Percentiles rank a stretch among this genome's conserved stretches.
These are phyloP conservation scores for Leptopilina myrica DNA, from an alignment of 2,888 invertebrate species.

Conservation along the genomic window DNA sequence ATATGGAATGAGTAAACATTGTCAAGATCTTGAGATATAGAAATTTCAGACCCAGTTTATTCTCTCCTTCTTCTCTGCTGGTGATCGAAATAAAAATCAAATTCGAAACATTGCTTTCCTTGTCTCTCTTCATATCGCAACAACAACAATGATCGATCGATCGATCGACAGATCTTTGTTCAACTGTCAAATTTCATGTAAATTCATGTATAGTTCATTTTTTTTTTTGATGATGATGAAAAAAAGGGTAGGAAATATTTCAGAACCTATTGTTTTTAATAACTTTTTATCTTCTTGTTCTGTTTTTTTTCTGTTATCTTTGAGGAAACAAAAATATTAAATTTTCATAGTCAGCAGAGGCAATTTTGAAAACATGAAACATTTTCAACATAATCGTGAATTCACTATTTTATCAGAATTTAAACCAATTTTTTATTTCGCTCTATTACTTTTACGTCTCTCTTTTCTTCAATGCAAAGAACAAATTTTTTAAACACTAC, in stretches of 20 bases:
- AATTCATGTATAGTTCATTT: neutral
- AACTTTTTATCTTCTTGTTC: neutral
- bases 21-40: slow-evolving; percentile 37
- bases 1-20: slow-evolving; percentile 51
- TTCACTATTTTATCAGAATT: too few relatives aligned
- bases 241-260: neutral
- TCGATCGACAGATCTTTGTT: slow-evolving; percentile 25
- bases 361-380: too few relatives aligned
- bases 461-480: too few relatives aligned
- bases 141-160: slow-evolving; percentile 34
- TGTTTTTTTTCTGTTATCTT: neutral
- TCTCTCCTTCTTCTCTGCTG: slow-evolving; percentile 37
- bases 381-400: too few relatives aligned
- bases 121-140: neutral
- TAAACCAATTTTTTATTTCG: too few relatives aligned
- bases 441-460: too few relatives aligned
- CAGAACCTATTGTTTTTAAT: too few relatives aligned
- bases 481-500: too few relatives aligned
- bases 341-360: too few relatives aligned
- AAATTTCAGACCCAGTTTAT: slow-evolving; percentile 13
- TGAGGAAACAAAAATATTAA: too few relatives aligned
- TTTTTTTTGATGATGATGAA: neutral
- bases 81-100: slow-evolving; percentile 57
- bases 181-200: slow-evolving; percentile 23
- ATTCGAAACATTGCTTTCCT: slow-evolving; percentile 56